Conservation (phyloP, 2,113 vertebrate genomes). For the Propithecus coquereli region DNA sequence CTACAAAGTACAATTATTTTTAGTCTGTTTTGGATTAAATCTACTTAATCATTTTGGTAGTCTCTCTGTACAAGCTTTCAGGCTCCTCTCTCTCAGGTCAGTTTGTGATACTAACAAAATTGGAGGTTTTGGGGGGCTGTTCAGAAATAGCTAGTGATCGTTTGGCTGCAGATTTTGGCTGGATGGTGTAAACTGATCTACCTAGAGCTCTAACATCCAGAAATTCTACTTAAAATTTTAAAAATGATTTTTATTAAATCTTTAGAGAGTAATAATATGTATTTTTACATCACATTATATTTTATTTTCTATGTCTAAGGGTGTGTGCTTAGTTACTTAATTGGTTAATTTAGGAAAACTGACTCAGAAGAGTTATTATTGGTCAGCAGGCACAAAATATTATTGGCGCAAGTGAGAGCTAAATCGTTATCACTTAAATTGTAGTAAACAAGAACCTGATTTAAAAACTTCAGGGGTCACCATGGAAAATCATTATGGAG, state of each 20-base stretch:
- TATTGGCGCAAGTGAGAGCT: not conserved
- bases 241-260: not conserved
- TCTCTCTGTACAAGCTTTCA: not conserved
- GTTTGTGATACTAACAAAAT: conserved; percentile 28
- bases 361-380: not conserved
- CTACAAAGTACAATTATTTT: not conserved
- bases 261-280: not conserved
- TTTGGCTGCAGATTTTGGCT: not conserved
- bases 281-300: not conserved
- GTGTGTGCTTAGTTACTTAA: not conserved
- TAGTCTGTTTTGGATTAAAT: not conserved
- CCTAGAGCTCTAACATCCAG: not conserved
- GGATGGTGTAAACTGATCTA: not conserved
- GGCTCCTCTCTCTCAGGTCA: not conserved
- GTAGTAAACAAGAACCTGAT: not conserved
- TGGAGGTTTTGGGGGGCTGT: not conserved
- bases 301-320: not conserved
- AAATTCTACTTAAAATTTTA: not conserved
- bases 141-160: not conserved
- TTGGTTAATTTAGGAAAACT: not conserved
- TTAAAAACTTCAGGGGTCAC: not conserved
- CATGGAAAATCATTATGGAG: not conserved
- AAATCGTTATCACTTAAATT: not conserved
- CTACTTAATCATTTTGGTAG: not conserved
- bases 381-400: not conserved